These are phyloP conservation scores for Calameuta idolon DNA, from an alignment of 2,888 invertebrate genomes.

Conservation along the genomic window DNA sequence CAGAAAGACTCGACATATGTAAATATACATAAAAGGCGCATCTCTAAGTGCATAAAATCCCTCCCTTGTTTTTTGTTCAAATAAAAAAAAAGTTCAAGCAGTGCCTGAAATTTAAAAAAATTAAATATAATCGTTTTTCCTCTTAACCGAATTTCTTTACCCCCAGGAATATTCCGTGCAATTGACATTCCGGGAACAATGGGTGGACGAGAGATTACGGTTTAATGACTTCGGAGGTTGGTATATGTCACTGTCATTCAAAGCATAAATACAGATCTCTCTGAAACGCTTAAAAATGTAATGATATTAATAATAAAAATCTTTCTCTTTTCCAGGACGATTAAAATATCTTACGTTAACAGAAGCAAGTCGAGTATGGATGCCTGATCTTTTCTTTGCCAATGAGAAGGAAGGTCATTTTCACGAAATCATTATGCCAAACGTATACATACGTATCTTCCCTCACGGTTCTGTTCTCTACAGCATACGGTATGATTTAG, in stretches of 20 bases:
- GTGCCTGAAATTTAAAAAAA: not conserved
- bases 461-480: constrained; percentile 95
- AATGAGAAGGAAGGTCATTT: constrained; percentile 98
- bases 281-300: not conserved
- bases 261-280: not conserved
- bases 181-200: constrained; percentile 96
- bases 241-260: constrained; percentile 41
- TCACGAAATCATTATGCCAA: constrained; percentile 98
- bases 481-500: constrained; percentile 80
- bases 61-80: not conserved
- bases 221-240: constrained; percentile 89
- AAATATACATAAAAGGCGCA: not conserved
- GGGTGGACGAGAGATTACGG: constrained; percentile 92
- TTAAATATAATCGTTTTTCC: not conserved
- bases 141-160: constrained; percentile 40
- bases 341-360: constrained; percentile 93
- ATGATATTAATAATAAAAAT: not conserved
- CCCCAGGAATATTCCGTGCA: constrained; percentile 97
- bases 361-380: constrained; percentile 96
- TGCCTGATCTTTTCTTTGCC: constrained; percentile 98
- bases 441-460: constrained; percentile 96
- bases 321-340: constrained; percentile 73
- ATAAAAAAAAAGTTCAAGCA: not conserved
- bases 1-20: not conserved
- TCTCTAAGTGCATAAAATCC: not conserved